Percentiles rank a stretch among this genome's conserved stretches.
These are phyloP conservation scores for Hybognathus amarus DNA, from an alignment of 2,797 vertebrate species.

Conservation along the genomic window DNA sequence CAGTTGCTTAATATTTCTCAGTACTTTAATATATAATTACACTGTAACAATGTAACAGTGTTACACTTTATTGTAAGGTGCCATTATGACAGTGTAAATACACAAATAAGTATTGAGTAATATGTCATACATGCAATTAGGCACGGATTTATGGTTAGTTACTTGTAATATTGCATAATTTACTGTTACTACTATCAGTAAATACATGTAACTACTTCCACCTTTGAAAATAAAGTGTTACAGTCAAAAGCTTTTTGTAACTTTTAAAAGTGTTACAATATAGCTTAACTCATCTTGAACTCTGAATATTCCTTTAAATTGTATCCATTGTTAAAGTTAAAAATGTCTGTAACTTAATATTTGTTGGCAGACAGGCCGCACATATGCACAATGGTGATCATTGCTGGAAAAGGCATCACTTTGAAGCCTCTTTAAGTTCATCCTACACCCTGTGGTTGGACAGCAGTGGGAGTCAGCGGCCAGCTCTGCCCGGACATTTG, in stretches of 20 bases:
- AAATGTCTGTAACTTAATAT: constrained; percentile 45
- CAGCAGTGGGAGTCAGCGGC: constrained; percentile 62
- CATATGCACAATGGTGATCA: constrained; percentile 46
- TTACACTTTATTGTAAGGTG: not conserved
- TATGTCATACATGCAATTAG: not conserved
- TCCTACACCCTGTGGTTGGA: constrained; percentile 53
- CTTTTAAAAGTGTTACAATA: not conserved
- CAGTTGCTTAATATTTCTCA: not conserved
- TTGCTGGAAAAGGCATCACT: constrained; percentile 34
- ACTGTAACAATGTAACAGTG: not conserved
- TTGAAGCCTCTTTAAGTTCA: constrained; percentile 53
- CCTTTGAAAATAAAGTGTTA: not conserved
- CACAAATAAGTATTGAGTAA: not conserved
- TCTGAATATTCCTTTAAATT: constrained; percentile 16
- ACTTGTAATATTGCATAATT: not conserved
- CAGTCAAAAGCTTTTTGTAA: no score
- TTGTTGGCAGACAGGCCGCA: constrained; percentile 22
- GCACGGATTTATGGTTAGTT: not conserved
- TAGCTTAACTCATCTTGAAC: no score
- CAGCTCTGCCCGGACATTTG: constrained; percentile 76
- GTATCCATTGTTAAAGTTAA: constrained; percentile 6
- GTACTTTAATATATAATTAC: not conserved
- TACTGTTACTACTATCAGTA: not conserved
- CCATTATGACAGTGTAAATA: not conserved
- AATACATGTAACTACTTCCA: not conserved